Percentiles rank a stretch among this genome's conserved stretches.
phyloP scores from a whole-genome alignment of 2,888 invertebrate genomes.

The Carpatolechia fugitivella region DNA sequence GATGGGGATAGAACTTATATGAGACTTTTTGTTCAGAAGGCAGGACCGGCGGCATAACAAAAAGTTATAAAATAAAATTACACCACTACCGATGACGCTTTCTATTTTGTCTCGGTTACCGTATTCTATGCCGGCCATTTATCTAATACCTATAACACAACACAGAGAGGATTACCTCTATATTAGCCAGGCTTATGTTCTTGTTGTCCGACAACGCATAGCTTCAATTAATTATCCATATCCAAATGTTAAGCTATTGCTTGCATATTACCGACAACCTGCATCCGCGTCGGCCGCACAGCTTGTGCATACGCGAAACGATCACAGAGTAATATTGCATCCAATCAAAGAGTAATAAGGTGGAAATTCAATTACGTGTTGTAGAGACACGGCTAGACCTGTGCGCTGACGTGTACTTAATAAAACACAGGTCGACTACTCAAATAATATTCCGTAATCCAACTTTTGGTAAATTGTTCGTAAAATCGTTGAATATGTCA shows the following conservation, averaged over 20 bases:
- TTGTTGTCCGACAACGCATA: slow-evolving; percentile 37
- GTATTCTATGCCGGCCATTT: not conserved
- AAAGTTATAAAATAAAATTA: too few species aligned
- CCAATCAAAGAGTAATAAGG: not conserved
- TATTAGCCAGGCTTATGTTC: slow-evolving; percentile 28
- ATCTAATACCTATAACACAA: not conserved
- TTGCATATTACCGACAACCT: slow-evolving; percentile 29
- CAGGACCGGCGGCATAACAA: too few species aligned
- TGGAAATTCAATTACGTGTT: not conserved
- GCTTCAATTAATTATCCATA: slow-evolving; percentile 58
- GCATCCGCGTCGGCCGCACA: slow-evolving; percentile 22
- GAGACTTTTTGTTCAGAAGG: too few species aligned
- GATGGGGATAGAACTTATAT: too few species aligned
- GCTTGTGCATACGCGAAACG: not conserved
- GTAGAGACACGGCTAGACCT: not conserved
- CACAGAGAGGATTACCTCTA: not conserved
- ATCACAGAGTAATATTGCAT: not conserved
- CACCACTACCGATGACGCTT: too few species aligned
- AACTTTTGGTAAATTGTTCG: slow-evolving; percentile 46
- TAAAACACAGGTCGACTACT: slow-evolving; percentile 14
- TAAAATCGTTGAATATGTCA: slow-evolving; percentile 58
- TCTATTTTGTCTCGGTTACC: not conserved
- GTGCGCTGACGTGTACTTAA: not conserved
- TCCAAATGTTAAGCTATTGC: slow-evolving; percentile 49
- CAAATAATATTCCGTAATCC: slow-evolving; percentile 34